These are phyloP conservation scores for Oreochromis niloticus DNA, from an alignment of 2,113 vertebrate species.

Conservation along the genomic window DNA sequence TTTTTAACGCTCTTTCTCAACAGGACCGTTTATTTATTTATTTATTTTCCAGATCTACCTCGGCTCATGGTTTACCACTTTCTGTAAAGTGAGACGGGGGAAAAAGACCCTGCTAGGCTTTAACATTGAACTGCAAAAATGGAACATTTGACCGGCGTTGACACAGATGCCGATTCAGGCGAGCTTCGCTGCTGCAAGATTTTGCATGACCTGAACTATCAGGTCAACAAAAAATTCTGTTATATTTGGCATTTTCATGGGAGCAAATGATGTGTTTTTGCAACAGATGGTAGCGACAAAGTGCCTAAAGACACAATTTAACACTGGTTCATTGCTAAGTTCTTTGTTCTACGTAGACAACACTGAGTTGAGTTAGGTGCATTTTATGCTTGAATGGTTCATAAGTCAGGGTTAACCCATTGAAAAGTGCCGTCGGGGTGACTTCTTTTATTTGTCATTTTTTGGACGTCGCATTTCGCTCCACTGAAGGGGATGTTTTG, in stretches of 20 bases:
- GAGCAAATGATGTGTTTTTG: not conserved
- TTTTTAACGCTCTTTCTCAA: slow-evolving; percentile 45
- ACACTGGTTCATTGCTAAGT: not conserved
- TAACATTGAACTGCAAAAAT: not conserved
- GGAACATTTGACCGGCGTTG: not conserved
- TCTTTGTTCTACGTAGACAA: not conserved
- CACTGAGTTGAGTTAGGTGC: not conserved
- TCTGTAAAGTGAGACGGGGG: not conserved
- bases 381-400: not conserved
- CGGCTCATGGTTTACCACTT: slow-evolving; percentile 5
- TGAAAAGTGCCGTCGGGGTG: fast-evolving
- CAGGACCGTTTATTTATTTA: not conserved
- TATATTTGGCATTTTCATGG: not conserved
- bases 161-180: not conserved
- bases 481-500: not conserved
- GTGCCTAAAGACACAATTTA: not conserved
- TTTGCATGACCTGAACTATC: not conserved
- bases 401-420: not conserved
- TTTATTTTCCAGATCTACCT: not conserved
- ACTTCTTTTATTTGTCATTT: not conserved
- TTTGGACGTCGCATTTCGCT: not conserved
- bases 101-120: not conserved
- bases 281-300: not conserved
- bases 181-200: not conserved
- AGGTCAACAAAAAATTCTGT: not conserved